A percentile compares a stretch with the other conserved stretches of the same genome.
phyloP scores from a whole-genome alignment of 2,797 vertebrate genomes.

The Buphagus erythrorhynchus region DNA sequence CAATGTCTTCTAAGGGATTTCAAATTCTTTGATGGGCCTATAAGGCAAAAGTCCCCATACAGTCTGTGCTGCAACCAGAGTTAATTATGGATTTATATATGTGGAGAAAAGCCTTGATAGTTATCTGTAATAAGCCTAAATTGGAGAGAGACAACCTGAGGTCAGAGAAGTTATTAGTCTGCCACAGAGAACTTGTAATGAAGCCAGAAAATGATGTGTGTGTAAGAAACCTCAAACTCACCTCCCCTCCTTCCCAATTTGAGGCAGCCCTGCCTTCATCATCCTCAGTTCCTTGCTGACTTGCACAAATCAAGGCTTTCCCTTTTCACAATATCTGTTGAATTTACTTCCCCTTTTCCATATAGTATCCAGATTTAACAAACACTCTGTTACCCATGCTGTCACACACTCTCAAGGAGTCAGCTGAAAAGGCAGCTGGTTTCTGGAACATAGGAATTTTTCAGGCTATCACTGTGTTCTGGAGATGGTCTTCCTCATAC shows the following conservation, averaged over 20 bases:
- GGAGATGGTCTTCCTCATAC: neutral
- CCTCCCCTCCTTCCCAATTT: neutral
- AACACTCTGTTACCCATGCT: neutral
- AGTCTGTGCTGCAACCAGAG: neutral
- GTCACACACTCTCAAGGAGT: neutral
- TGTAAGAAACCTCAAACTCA: neutral
- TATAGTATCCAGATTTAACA: neutral
- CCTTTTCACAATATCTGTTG: neutral
- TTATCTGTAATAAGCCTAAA: constrained; percentile 37
- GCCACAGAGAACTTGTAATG: neutral
- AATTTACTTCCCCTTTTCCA: neutral
- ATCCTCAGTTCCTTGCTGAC: neutral
- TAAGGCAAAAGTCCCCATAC: neutral
- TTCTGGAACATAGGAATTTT: neutral
- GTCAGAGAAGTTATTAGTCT: constrained; percentile 40
- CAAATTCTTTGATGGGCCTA: constrained; percentile 11
- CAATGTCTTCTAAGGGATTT: constrained; percentile 17
- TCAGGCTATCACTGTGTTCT: neutral
- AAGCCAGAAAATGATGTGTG: neutral
- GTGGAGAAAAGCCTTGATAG: constrained; percentile 9
- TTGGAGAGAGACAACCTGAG: neutral
- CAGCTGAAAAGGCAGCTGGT: neutral
- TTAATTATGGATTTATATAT: constrained; percentile 32
- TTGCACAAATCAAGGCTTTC: neutral
- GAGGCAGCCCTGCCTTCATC: neutral